Conservation (phyloP, 2,888 invertebrate species). For the Caenorhabditis doughertyi region DNA sequence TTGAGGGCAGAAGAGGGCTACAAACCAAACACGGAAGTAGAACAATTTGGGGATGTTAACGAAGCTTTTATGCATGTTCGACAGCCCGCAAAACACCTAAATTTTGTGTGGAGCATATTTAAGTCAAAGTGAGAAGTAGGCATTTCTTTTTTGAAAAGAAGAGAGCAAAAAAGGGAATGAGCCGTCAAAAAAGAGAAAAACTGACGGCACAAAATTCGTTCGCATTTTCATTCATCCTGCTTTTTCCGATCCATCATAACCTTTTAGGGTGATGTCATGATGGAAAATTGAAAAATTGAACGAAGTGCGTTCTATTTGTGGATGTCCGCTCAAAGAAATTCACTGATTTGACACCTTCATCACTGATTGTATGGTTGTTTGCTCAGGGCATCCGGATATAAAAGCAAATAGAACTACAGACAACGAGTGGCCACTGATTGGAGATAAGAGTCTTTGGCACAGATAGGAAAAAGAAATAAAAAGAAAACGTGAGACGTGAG, state of each 20-base stretch:
- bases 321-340: constrained; percentile 2
- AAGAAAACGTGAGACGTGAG: not conserved
- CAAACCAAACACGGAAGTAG: constrained; percentile 20
- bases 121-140: not conserved
- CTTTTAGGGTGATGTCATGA: constrained; percentile 47
- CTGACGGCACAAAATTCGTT: constrained; percentile 11
- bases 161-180: not conserved
- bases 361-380: constrained; percentile 17
- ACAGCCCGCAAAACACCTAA: not conserved
- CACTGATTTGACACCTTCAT: constrained; percentile 7
- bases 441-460: constrained; percentile 10
- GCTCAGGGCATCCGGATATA: constrained; percentile 49
- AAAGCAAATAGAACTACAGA: constrained; percentile 45
- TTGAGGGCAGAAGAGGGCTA: not conserved
- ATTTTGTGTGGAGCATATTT: not conserved
- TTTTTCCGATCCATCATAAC: constrained; percentile 38
- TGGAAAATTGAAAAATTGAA: constrained; percentile 8
- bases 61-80: constrained; percentile 17
- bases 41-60: constrained; percentile 21
- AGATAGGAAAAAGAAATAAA: not conserved
- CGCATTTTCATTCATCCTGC: constrained; percentile 3
- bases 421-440: constrained; percentile 37
- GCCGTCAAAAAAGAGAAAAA: constrained; percentile 7
- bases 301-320: constrained; percentile 12
- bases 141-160: not conserved